Percentiles rank a stretch among this genome's conserved stretches.
These are phyloP conservation scores for Syngnathus scovelli DNA, from an alignment of 2,113 vertebrate genomes.

Conservation along the genomic window DNA sequence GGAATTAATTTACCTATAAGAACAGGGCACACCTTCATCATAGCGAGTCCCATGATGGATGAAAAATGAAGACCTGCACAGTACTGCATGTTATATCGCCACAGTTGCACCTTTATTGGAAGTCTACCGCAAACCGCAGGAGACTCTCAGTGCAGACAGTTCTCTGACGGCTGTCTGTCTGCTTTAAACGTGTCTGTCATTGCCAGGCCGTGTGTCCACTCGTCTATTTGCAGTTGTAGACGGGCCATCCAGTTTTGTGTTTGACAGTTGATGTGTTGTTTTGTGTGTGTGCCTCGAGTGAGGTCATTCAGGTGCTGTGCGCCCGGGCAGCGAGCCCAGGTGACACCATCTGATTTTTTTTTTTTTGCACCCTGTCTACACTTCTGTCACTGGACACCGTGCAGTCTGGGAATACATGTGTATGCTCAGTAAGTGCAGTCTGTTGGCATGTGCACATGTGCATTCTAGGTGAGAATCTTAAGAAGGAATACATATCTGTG, in stretches of 20 bases:
- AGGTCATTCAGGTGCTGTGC: slow-evolving; percentile 62
- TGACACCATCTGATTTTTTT: slow-evolving; percentile 27
- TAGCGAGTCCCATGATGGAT: too few species aligned
- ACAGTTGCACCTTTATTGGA: neutral
- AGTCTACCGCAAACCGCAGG: slow-evolving; percentile 1
- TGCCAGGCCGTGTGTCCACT: slow-evolving; percentile 45
- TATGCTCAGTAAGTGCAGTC: slow-evolving; percentile 6
- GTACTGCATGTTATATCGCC: neutral
- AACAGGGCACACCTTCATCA: too few species aligned
- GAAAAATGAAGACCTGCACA: too few species aligned
- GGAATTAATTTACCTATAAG: too few species aligned
- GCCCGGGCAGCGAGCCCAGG: slow-evolving; percentile 50
- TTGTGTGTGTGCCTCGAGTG: slow-evolving; percentile 43
- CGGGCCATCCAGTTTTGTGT: slow-evolving; percentile 43
- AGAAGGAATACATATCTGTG: slow-evolving; percentile 24
- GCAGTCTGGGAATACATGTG: slow-evolving; percentile 3
- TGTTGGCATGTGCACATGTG: slow-evolving; percentile 18
- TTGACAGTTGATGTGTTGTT: slow-evolving; percentile 59
- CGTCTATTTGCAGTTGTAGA: slow-evolving; percentile 63
- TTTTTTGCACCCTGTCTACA: slow-evolving; percentile 2
- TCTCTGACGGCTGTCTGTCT: slow-evolving; percentile 55
- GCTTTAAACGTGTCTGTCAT: slow-evolving; percentile 46
- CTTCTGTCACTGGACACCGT: slow-evolving; percentile 27
- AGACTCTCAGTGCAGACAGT: slow-evolving; percentile 23
- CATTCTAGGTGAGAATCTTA: slow-evolving; percentile 24